A percentile compares a stretch with the other conserved stretches of the same genome.
Conservation (phyloP, 2,888 invertebrate species). For the Doris montereyensis region DNA sequence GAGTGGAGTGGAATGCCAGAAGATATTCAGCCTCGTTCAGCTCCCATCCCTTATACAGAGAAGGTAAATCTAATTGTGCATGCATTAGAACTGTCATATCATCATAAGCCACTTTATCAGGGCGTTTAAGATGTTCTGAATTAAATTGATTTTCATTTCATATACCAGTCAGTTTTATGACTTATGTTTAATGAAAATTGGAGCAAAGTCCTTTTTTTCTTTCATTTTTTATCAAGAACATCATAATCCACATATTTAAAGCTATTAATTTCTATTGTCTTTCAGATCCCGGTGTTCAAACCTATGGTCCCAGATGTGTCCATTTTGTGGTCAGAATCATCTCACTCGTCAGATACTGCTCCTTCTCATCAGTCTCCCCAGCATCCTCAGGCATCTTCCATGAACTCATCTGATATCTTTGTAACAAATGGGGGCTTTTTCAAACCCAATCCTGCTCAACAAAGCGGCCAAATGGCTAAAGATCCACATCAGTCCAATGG, state of each 20-base stretch:
- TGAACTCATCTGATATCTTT: slow-evolving; percentile 9
- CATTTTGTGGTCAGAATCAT: slow-evolving; percentile 60
- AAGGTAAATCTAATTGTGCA: slow-evolving; percentile 7
- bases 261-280: slow-evolving; percentile 20
- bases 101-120: too few relatives aligned
- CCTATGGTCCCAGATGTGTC: slow-evolving; percentile 71
- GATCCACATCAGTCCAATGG: too few relatives aligned
- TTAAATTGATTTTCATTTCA: too few relatives aligned
- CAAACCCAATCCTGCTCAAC: too few relatives aligned
- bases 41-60: slow-evolving; percentile 31
- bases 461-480: too few relatives aligned
- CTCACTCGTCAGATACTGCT: background rate
- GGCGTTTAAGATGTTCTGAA: too few relatives aligned
- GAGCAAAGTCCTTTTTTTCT: too few relatives aligned
- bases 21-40: slow-evolving; percentile 31
- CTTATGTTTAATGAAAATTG: background rate
- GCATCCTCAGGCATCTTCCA: slow-evolving; percentile 3
- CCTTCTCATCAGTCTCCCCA: background rate
- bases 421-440: too few relatives aligned
- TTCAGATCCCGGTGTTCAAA: slow-evolving; percentile 59
- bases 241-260: background rate
- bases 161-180: background rate
- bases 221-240: too few relatives aligned
- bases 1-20: background rate
- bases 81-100: too few relatives aligned